These are phyloP conservation scores for Melanotaenia trifasciata DNA, from an alignment of 2,797 vertebrate species.

Conservation along the genomic window DNA sequence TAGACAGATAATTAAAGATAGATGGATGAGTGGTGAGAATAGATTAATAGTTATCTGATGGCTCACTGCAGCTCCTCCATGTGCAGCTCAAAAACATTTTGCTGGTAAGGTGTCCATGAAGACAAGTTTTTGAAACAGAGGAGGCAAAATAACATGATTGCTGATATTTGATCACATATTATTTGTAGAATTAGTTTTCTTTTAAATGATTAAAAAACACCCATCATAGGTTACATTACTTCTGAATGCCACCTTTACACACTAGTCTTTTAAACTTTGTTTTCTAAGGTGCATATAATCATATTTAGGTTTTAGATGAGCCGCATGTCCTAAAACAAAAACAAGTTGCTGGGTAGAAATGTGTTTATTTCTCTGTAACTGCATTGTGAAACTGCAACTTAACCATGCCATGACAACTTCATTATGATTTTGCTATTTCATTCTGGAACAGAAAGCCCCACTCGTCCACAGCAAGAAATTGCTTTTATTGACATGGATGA, in stretches of 20 bases:
- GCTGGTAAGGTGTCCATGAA: not conserved
- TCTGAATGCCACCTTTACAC: not conserved
- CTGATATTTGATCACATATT: not conserved
- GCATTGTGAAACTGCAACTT: conserved; percentile 5
- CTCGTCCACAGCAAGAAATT: conserved; percentile 35
- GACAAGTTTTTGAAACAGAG: not conserved
- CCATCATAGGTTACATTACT: not conserved
- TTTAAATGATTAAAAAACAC: not conserved
- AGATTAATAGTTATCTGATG: conserved; percentile 17
- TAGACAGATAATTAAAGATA: conserved; percentile 18
- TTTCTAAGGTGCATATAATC: not conserved
- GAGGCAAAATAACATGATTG: not conserved
- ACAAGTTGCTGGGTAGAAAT: not conserved
- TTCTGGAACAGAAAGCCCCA: conserved; percentile 41
- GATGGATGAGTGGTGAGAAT: conserved; percentile 17
- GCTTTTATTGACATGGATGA: conserved; percentile 54
- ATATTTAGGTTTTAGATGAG: not conserved
- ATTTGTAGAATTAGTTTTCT: not conserved
- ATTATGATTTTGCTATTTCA: conserved; percentile 45
- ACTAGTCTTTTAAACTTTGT: too few relatives aligned
- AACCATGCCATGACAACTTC: conserved; percentile 17
- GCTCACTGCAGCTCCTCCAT: not conserved
- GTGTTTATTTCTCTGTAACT: not conserved
- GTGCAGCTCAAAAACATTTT: not conserved
- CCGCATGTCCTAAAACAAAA: not conserved